Evolutionary conservation across 2,797 vertebrate genomes (phyloP).

Genomic region (Schizothorax lantsangensis): DNA sequence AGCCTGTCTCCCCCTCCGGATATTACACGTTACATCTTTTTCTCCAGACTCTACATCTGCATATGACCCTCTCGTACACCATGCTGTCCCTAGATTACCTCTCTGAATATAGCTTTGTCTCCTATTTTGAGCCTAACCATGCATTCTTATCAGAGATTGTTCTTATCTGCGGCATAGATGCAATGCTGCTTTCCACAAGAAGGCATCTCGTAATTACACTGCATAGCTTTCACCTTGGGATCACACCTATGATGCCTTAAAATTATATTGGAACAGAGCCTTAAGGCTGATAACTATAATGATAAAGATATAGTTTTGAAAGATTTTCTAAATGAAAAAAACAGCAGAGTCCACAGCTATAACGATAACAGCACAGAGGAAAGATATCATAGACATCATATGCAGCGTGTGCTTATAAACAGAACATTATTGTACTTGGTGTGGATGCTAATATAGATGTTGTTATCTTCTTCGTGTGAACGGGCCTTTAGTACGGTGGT

Average conservation of each 20-base stretch:
- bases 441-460: neutral
- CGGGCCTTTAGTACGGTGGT: neutral
- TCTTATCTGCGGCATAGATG: neutral
- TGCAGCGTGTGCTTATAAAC: neutral
- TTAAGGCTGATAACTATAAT: neutral
- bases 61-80: neutral
- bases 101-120: neutral
- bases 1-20: neutral
- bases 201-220: neutral
- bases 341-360: neutral
- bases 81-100: constrained; percentile 38
- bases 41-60: constrained; percentile 16
- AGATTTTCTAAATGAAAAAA: neutral
- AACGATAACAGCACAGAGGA: neutral
- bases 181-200: neutral
- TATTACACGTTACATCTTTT: neutral
- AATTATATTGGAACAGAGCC: neutral
- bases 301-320: neutral
- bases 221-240: neutral
- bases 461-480: neutral
- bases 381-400: neutral
- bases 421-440: neutral
- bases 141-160: neutral
- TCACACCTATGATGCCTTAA: neutral
- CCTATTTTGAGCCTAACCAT: neutral